Percentiles rank a stretch among this genome's conserved stretches.
Conservation (phyloP, 2,797 vertebrate genomes). For the Gymnoscopelus microlampas region DNA sequence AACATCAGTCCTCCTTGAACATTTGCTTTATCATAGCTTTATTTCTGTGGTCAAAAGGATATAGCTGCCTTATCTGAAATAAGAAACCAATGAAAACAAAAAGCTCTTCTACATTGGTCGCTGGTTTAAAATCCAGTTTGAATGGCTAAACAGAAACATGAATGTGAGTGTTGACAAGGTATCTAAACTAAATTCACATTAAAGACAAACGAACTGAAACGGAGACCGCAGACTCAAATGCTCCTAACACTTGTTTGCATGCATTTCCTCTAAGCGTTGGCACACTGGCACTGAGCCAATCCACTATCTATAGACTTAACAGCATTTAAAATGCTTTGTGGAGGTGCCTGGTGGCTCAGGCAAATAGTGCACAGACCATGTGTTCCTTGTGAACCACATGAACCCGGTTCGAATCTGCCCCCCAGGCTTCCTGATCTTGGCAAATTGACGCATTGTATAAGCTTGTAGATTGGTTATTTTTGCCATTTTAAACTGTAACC, state of each 20-base stretch:
- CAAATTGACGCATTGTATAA: too few species aligned
- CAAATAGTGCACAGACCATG: too few species aligned
- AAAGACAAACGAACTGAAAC: slow-evolving; percentile 15
- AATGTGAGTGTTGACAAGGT: slow-evolving; percentile 16
- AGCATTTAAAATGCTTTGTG: too few species aligned
- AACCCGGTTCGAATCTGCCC: too few species aligned
- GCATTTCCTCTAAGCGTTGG: background rate
- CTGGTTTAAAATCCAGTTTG: slow-evolving; percentile 15
- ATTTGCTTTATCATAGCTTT: slow-evolving; percentile 67
- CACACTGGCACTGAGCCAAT: background rate
- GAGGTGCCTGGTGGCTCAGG: too few species aligned
- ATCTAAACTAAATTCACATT: slow-evolving; percentile 51
- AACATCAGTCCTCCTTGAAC: background rate
- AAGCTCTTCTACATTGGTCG: slow-evolving; percentile 25
- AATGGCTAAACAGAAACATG: slow-evolving; percentile 2
- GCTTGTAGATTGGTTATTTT: too few species aligned
- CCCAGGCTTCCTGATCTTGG: too few species aligned
- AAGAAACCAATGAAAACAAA: slow-evolving; percentile 22
- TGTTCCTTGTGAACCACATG: too few species aligned
- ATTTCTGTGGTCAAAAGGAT: slow-evolving; percentile 65
- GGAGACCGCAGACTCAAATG: slow-evolving; percentile 1
- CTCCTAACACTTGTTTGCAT: background rate
- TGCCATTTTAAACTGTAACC: too few species aligned
- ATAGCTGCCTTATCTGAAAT: slow-evolving; percentile 73
- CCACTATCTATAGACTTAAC: too few species aligned